Base-by-base conservation (phyloP, 1,140 invertebrate species). In the Tyrophagus putrescentiae region DNA sequence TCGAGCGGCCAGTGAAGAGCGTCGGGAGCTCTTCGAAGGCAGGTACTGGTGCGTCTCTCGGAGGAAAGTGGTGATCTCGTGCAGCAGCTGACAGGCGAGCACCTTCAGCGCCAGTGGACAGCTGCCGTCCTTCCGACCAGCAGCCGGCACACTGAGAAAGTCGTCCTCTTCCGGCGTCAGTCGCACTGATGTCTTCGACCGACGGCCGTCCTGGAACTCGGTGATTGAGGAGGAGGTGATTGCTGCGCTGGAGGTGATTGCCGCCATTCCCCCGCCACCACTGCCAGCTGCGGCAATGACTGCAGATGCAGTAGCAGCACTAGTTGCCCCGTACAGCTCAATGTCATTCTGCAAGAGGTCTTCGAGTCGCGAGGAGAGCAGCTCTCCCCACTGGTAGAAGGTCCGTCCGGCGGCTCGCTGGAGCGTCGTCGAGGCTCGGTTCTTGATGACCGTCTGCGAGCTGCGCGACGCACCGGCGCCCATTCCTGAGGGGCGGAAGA, bases 351-450 rank as follows among this genome's bases (percentile, higher is more conserved):
- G 68, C 41, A 78, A 62, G 23, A 78, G 69, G 62, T 79, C 77
- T 72, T 96, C 92, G 2, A 98, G 71, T 67, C 90, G 78, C 39
- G 82, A 78, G 7, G 90, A 90, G 48, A 98, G 73, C 34, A 83
- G 81, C 77, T 95, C 88, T 56, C 85, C 92, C 92, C 92, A 96
- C 69, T 89, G 86, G 71, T 95, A 91, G 71, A 98, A 98, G 75
- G 96, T 80, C 75, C 93, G 87, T 9, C 93, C 94, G 34, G 93
- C 92, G 21, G 86, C 78, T 60, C 88, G 77, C 73, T 98, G 92
- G 52, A 94, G 71, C n/a, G 84, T 76, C 60, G 90, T 81, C 2
- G 84, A 82, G 52, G 54, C 42, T 62, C 58, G 34, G 33, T 29
- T 44, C 16, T 28, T 42, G 25, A 57, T 39, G 9, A 27, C 61